Evolutionary conservation across 2,797 vertebrate genomes (phyloP).

Genomic region (Enoplosus armatus): DNA sequence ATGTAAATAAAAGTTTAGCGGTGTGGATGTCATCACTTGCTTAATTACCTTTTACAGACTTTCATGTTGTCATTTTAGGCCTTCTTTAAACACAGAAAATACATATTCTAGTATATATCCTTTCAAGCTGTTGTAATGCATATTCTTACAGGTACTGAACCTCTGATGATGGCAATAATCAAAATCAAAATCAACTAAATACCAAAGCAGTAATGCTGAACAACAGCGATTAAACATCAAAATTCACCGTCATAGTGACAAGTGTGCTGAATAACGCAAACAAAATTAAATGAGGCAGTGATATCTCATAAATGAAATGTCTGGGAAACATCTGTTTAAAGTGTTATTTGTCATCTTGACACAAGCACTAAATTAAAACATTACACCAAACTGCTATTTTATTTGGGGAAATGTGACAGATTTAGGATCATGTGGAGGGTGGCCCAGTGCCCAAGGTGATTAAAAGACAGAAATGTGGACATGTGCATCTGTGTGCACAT

Average conservation of each 20-base stretch:
- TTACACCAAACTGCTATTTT: slow-evolving; percentile 51
- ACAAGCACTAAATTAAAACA: slow-evolving; percentile 58
- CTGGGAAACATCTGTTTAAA: slow-evolving; percentile 48
- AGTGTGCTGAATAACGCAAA: slow-evolving; percentile 25
- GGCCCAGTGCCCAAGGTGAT: slow-evolving; percentile 52
- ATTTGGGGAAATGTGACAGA: slow-evolving; percentile 44
- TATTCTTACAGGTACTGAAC: not conserved
- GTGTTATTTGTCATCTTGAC: slow-evolving; percentile 59
- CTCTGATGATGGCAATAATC: not conserved
- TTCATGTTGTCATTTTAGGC: not conserved
- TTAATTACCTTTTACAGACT: not conserved
- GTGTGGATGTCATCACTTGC: slow-evolving; percentile 5
- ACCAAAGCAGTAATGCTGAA: not conserved
- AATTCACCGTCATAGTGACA: not conserved
- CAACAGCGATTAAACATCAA: not conserved
- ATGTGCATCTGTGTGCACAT: not conserved
- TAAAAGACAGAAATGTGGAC: slow-evolving; percentile 51
- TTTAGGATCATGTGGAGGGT: slow-evolving; percentile 50
- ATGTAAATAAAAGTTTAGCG: not conserved
- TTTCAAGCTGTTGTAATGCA: not conserved
- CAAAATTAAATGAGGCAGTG: slow-evolving; percentile 30
- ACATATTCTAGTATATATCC: not conserved
- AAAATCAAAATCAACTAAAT: slow-evolving; percentile 1
- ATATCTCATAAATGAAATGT: slow-evolving; percentile 44
- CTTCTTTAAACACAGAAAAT: not conserved